Conservation (phyloP, 2,888 invertebrate species). For the Pseudococcus viburni region DNA sequence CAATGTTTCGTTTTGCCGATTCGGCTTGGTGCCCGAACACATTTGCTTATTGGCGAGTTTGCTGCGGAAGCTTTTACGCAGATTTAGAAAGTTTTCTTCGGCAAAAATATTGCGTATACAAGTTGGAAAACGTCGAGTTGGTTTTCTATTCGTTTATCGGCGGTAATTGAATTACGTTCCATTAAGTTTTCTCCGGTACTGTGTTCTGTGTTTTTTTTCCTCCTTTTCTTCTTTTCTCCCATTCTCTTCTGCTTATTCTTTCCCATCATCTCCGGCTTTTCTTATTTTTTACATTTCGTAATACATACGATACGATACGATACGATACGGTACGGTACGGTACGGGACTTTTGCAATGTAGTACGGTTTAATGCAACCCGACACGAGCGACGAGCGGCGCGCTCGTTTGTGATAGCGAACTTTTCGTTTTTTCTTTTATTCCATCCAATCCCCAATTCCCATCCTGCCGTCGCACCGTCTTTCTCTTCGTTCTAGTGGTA, state of each 20-base stretch:
- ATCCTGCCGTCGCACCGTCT: too few relatives aligned
- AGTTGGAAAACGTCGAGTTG: slow-evolving; percentile 20
- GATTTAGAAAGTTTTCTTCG: slow-evolving; percentile 38
- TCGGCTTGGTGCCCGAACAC: not conserved
- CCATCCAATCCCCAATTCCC: too few relatives aligned
- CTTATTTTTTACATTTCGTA: not conserved
- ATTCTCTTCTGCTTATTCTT: not conserved
- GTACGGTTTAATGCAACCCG: too few relatives aligned
- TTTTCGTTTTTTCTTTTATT: too few relatives aligned
- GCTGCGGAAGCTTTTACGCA: slow-evolving; percentile 32
- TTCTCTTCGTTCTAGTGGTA: too few relatives aligned
- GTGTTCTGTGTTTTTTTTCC: too few relatives aligned
- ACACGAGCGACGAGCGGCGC: too few relatives aligned
- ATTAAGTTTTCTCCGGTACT: not conserved
- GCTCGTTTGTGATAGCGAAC: too few relatives aligned
- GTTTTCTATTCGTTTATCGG: slow-evolving; percentile 46
- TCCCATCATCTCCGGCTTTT: not conserved
- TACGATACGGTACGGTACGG: not conserved
- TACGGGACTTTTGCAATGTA: too few relatives aligned
- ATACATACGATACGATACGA: not conserved
- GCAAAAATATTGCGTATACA: slow-evolving; percentile 17
- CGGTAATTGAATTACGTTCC: slow-evolving; percentile 40
- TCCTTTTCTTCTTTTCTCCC: too few relatives aligned
- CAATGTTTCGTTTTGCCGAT: not conserved
- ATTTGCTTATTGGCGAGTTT: slow-evolving; percentile 43